Evolutionary conservation across 2,797 vertebrate genomes (phyloP).

Genomic region (Xerus rutilus): DNA sequence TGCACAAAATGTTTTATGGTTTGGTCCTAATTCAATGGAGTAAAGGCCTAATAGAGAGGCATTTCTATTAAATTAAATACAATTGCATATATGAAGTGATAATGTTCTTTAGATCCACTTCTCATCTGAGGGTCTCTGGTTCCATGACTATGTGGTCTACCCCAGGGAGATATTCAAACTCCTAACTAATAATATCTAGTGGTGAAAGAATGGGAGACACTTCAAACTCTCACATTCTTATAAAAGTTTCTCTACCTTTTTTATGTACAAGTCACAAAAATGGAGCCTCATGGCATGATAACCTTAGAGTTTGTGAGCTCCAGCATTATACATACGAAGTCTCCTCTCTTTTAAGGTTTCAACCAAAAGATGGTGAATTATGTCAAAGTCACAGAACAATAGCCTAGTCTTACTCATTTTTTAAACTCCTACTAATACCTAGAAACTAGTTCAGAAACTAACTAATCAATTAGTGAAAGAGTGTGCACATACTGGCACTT

Average conservation of each 20-base stretch:
- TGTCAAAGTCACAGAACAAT: slow-evolving; percentile 44
- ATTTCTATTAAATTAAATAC: slow-evolving; percentile 19
- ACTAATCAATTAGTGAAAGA: not conserved
- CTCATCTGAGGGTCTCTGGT: not conserved
- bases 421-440: not conserved
- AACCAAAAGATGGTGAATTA: not conserved
- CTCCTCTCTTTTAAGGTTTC: not conserved
- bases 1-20: not conserved
- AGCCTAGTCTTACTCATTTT: not conserved
- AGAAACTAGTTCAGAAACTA: not conserved
- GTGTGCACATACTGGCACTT: not conserved
- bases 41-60: slow-evolving; percentile 12
- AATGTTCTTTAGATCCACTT: not conserved
- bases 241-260: not conserved
- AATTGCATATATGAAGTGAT: slow-evolving; percentile 12
- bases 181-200: not conserved
- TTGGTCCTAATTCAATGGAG: not conserved
- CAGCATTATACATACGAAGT: not conserved
- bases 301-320: not conserved
- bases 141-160: not conserved
- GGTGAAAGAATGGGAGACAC: not conserved
- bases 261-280: not conserved
- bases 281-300: not conserved
- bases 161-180: not conserved
- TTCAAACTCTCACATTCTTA: slow-evolving; percentile 15